phyloP scores from a whole-genome alignment of 1,140 invertebrate species.

The Scaptomyza montana region DNA sequence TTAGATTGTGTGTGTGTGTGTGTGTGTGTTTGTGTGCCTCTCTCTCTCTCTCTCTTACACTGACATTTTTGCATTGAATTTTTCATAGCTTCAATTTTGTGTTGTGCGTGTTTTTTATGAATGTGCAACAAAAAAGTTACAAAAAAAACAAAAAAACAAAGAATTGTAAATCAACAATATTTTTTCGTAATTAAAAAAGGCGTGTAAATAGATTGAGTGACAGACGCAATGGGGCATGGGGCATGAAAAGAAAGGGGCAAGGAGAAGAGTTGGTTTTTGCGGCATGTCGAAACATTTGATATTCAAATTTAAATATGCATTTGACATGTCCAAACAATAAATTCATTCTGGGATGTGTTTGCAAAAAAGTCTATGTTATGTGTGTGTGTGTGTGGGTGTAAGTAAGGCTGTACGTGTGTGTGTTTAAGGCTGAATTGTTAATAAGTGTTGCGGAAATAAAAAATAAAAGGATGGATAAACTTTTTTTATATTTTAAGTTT shows the following conservation, averaged over 20 bases:
- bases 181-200: slow-evolving; percentile 46
- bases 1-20: slow-evolving; percentile 30
- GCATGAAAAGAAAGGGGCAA: neutral
- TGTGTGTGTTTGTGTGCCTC: too few species aligned
- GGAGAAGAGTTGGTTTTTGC: neutral
- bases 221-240: slow-evolving; percentile 9
- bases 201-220: slow-evolving; percentile 43
- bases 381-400: neutral
- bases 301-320: slow-evolving; percentile 50
- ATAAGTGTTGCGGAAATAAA: neutral
- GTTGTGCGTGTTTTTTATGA: slow-evolving; percentile 3
- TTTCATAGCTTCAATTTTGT: slow-evolving; percentile 26
- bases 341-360: slow-evolving; percentile 1
- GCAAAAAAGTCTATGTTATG: neutral
- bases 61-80: slow-evolving; percentile 34
- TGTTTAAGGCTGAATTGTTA: neutral
- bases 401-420: neutral
- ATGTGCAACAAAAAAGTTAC: slow-evolving; percentile 3
- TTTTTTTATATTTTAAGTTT: too few species aligned
- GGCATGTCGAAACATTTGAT: slow-evolving; percentile 36
- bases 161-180: slow-evolving; percentile 14
- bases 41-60: neutral
- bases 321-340: slow-evolving; percentile 49
- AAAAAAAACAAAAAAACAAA: neutral
- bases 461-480: neutral